A percentile compares a stretch with the other conserved stretches of the same genome.
phyloP scores from a whole-genome alignment of 2,888 invertebrate genomes.

The Heteropelma amictum region DNA sequence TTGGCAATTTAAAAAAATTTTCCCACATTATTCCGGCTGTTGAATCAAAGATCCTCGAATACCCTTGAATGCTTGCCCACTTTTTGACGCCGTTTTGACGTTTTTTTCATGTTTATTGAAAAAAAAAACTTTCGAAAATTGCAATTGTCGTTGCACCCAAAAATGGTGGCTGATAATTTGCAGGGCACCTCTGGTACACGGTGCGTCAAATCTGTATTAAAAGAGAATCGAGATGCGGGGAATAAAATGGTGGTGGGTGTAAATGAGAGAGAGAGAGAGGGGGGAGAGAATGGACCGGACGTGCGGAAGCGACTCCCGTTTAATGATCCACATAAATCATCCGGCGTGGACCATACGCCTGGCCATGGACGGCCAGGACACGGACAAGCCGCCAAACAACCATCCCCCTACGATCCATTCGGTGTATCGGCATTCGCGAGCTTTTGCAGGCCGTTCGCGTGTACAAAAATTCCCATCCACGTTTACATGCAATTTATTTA shows the following conservation, averaged over 20 bases:
- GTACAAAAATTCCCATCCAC: neutral
- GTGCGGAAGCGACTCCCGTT: slow-evolving; percentile 50
- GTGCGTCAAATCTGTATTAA: slow-evolving; percentile 9
- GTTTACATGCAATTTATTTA: neutral
- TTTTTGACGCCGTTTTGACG: too few relatives aligned
- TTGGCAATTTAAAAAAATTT: too few relatives aligned
- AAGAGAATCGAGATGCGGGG: slow-evolving; percentile 27
- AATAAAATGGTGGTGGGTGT: slow-evolving; percentile 8
- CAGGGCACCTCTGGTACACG: neutral
- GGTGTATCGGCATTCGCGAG: slow-evolving; percentile 12
- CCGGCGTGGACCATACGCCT: slow-evolving; percentile 45
- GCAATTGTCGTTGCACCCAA: too few relatives aligned
- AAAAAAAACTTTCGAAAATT: too few relatives aligned
- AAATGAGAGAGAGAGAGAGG: slow-evolving; percentile 24
- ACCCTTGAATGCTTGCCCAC: too few relatives aligned
- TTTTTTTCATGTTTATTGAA: too few relatives aligned
- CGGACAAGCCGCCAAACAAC: slow-evolving; percentile 46
- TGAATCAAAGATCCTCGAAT: too few relatives aligned
- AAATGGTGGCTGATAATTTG: too few relatives aligned
- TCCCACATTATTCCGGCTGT: too few relatives aligned
- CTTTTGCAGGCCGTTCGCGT: neutral
- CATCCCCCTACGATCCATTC: slow-evolving; percentile 6
- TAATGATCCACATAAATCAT: slow-evolving; percentile 61
- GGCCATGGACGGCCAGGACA: slow-evolving; percentile 54
- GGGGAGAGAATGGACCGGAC: slow-evolving; percentile 24